Evolutionary conservation across 1,140 invertebrate species (phyloP), one percentile per base, ranked within the genome.

Genomic region (Zophobas morio): DNA sequence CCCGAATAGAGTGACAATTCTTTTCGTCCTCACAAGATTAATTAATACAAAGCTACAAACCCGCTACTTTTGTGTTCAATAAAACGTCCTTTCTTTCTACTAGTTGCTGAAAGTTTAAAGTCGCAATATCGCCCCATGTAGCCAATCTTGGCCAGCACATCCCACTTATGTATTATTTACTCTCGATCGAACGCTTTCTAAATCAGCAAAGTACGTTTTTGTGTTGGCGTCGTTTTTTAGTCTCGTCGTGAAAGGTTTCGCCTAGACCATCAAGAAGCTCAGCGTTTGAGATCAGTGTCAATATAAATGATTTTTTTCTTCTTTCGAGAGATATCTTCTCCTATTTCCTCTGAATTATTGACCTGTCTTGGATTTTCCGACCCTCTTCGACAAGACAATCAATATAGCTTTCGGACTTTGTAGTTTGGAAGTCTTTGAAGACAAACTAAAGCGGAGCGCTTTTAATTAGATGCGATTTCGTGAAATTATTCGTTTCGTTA

Each of bases 121-220:
- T 20, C 20, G 20, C 20, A 20, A 20, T 20, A 20, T 20, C 20
- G 20, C 20, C 20, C 20, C 20, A 20, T 20, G 20, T 20, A 20
- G 20, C 20, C 20, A 20, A 20, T 20, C 20, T 20, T 20, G 20
- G 20, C 20, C 20, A 20, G 20, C 20, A 5, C 49, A 20, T 20
- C 6, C 49, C 49, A 51, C 49, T 51, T 51, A 51, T 51, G 49
- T 51, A 51, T 51, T 51, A 51, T 51, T 51, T 51, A 51, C 49
- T 51, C n/a, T 2, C 49, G 6, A 51, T 46, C 42, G 42, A 46
- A 46, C 42, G 8, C 42, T 4, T 51, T 51, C 49, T 51, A 20
- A 20, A 51, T 20, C 6, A 51, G 49, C 49, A 51, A 51, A 51
- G 49, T 51, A 51, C 49, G 49, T 51, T 51, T 51, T 51, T 51